Conservation (phyloP, 2,797 vertebrate species). For the Lacerta bilineata region DNA sequence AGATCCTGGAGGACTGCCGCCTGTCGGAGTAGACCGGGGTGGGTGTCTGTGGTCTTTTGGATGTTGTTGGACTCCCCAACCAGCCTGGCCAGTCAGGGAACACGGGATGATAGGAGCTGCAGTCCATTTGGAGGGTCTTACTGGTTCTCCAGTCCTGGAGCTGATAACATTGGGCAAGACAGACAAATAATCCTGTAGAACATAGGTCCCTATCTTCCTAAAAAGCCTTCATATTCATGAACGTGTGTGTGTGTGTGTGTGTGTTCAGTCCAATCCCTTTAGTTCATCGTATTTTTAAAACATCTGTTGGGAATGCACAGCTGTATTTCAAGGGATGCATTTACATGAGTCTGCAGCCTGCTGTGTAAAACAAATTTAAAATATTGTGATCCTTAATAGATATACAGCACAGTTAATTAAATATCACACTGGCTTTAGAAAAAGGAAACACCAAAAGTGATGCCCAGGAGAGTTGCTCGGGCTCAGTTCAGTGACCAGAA, state of each 20-base stretch:
- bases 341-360: background rate
- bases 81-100: too few relatives aligned
- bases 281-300: background rate
- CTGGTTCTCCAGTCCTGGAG: too few relatives aligned
- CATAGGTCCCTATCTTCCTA: background rate
- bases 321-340: background rate
- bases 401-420: conserved; percentile 29
- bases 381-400: conserved; percentile 30
- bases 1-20: background rate
- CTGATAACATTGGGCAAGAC: background rate
- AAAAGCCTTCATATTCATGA: background rate
- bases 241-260: too few relatives aligned
- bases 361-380: background rate
- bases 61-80: too few relatives aligned
- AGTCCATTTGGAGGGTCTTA: too few relatives aligned
- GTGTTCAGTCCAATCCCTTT: background rate
- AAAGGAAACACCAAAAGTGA: background rate
- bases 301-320: background rate
- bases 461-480: background rate
- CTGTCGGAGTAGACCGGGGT: background rate
- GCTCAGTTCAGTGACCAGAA: background rate
- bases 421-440: conserved; percentile 1
- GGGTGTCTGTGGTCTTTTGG: too few relatives aligned
- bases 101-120: too few relatives aligned
- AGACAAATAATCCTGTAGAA: background rate